phyloP scores from a whole-genome alignment of 2,797 vertebrate species.

The Otolemur crassicaudatus region DNA sequence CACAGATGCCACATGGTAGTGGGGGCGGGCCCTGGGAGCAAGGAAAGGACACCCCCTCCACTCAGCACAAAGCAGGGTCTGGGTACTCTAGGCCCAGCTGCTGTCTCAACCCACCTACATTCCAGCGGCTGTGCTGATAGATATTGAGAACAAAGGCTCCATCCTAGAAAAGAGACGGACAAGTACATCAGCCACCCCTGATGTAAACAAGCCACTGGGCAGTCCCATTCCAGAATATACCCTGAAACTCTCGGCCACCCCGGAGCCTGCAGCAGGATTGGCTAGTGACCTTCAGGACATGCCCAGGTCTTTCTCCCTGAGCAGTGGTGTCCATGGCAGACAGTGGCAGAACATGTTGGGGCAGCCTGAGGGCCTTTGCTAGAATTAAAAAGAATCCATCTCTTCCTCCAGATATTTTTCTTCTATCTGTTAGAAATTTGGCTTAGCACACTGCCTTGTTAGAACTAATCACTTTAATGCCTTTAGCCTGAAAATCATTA shows the following conservation, averaged over 20 bases:
- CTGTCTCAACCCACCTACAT: background rate
- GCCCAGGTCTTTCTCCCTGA: background rate
- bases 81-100: background rate
- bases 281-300: background rate
- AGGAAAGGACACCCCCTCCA: background rate
- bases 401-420: constrained; percentile 2
- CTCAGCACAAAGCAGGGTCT: background rate
- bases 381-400: background rate
- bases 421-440: background rate
- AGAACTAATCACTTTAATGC: background rate
- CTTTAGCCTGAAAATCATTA: background rate
- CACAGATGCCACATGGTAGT: background rate
- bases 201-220: background rate
- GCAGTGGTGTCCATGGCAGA: background rate
- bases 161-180: constrained; percentile 73
- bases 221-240: background rate
- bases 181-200: constrained; percentile 34
- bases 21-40: background rate
- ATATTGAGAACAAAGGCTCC: constrained; percentile 70
- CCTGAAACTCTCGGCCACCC: background rate
- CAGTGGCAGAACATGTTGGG: background rate
- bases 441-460: background rate
- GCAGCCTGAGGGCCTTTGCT: background rate
- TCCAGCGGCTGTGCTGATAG: constrained; percentile 43
- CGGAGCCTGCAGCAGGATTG: background rate